Evolutionary conservation across 2,888 invertebrate species (phyloP).

Genomic region (Smittia sp.): DNA sequence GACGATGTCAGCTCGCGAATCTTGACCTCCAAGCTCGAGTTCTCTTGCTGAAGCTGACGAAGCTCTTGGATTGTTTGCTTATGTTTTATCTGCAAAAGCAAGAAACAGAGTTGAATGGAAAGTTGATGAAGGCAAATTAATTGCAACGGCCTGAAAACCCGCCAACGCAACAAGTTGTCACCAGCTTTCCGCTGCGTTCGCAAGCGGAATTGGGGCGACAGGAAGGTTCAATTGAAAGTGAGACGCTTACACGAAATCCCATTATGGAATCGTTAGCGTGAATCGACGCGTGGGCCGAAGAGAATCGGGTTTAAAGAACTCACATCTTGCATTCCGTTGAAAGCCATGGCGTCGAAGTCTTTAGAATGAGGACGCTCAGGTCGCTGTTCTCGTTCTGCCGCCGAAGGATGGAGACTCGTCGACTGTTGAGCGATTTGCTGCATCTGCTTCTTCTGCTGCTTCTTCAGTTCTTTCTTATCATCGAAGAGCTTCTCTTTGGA

Average conservation of each 20-base stretch:
- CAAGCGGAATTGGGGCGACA: slow-evolving; percentile 27
- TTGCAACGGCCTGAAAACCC: neutral
- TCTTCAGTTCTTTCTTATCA: slow-evolving; percentile 39
- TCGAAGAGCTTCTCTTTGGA: slow-evolving; percentile 44
- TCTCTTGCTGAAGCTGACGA: slow-evolving; percentile 62
- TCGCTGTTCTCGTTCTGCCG: slow-evolving; percentile 6
- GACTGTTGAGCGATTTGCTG: slow-evolving; percentile 26
- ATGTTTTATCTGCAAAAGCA: slow-evolving; percentile 50
- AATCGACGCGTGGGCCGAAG: neutral
- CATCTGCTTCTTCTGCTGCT: slow-evolving; percentile 36
- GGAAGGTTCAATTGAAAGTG: slow-evolving; percentile 38
- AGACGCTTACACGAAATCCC: slow-evolving; percentile 8
- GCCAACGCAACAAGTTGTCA: slow-evolving; percentile 12
- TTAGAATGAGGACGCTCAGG: slow-evolving; percentile 22
- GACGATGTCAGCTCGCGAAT: slow-evolving; percentile 63
- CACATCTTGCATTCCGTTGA: slow-evolving; percentile 30
- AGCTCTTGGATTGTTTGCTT: slow-evolving; percentile 61
- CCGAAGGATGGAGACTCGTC: neutral
- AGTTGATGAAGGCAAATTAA: neutral
- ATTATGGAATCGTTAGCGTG: neutral
- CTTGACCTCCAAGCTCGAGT: slow-evolving; percentile 61
- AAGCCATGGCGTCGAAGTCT: slow-evolving; percentile 29
- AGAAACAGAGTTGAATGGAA: neutral
- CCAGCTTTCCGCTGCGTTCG: neutral
- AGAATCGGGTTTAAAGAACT: slow-evolving; percentile 19